Evolutionary conservation across 2,888 invertebrate species (phyloP).

Genomic region (Melikaiella ostensackeni): DNA sequence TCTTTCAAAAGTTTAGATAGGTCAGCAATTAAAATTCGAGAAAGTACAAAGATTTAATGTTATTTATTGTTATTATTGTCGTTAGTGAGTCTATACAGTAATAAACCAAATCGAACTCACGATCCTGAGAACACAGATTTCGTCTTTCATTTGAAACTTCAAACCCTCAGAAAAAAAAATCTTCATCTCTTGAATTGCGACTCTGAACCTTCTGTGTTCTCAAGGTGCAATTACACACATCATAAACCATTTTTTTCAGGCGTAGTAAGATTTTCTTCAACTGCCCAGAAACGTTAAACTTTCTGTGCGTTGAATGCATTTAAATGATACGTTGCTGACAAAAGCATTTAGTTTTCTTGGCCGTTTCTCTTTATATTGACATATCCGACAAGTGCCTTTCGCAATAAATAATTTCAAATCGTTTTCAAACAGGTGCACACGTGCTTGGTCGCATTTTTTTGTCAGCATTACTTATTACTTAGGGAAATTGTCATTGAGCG

Average conservation of each 20-base stretch:
- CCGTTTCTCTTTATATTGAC: not conserved
- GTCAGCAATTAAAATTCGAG: slow-evolving; percentile 24
- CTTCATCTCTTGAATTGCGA: slow-evolving; percentile 8
- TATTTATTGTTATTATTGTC: slow-evolving; percentile 63
- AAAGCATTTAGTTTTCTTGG: not conserved
- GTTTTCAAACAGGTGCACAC: not conserved
- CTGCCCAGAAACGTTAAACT: not conserved
- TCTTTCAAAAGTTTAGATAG: not conserved
- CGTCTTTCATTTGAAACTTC: slow-evolving; percentile 22
- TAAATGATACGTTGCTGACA: slow-evolving; percentile 29
- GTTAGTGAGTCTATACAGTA: slow-evolving; percentile 60
- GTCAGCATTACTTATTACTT: slow-evolving; percentile 22
- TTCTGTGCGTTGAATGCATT: slow-evolving; percentile 26
- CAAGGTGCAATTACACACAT: slow-evolving; percentile 16
- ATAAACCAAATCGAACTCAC: slow-evolving; percentile 10
- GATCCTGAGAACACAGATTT: slow-evolving; percentile 18
- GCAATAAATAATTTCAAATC: slow-evolving; percentile 34
- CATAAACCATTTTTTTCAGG: slow-evolving; percentile 14
- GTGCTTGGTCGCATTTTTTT: slow-evolving; percentile 19
- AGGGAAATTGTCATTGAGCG: slow-evolving; percentile 30
- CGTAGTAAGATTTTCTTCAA: slow-evolving; percentile 4
- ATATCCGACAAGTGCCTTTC: slow-evolving; percentile 22
- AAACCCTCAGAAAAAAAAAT: slow-evolving; percentile 10
- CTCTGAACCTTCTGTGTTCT: slow-evolving; percentile 3
- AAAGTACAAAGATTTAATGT: slow-evolving; percentile 57